A percentile compares a stretch with the other conserved stretches of the same genome.
phyloP scores from a whole-genome alignment of 1,140 invertebrate genomes.

The Chlorops oryzae region DNA sequence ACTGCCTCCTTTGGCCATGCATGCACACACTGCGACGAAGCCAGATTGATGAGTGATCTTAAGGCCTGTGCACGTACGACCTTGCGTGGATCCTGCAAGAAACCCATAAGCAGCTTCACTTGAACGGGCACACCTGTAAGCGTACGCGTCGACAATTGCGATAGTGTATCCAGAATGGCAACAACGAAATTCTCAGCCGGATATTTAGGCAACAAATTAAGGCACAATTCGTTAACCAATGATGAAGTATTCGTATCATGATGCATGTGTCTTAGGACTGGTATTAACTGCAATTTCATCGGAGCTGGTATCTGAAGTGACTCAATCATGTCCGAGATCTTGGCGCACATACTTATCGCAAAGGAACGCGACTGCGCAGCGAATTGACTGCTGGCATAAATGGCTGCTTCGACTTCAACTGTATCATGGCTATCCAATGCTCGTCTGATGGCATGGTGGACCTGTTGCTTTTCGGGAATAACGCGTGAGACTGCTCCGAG shows the following conservation, averaged over 20 bases:
- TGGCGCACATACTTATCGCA: conserved; percentile 93
- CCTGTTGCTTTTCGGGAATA: conserved; percentile 87
- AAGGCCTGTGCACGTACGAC: conserved; percentile 70
- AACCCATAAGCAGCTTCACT: conserved; percentile 56
- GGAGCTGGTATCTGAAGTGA: conserved; percentile 85
- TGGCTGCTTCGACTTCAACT: conserved; percentile 92
- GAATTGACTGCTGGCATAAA: conserved; percentile 90
- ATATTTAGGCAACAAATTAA: conserved; percentile 76
- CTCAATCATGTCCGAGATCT: conserved; percentile 92
- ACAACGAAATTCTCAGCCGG: conserved; percentile 82
- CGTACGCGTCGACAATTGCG: conserved; percentile 80
- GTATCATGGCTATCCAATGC: conserved; percentile 91
- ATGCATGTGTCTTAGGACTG: conserved; percentile 90
- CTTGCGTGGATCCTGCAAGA: conserved; percentile 56
- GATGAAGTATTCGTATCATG: conserved; percentile 79
- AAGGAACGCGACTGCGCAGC: conserved; percentile 88
- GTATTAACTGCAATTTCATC: conserved; percentile 84
- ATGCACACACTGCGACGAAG: conserved; percentile 67
- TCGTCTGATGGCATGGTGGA: conserved; percentile 88
- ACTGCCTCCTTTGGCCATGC: conserved; percentile 72
- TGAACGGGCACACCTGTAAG: conserved; percentile 85
- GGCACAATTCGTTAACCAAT: conserved; percentile 75
- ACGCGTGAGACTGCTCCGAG: conserved; percentile 87
- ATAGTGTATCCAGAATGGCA: conserved; percentile 80
- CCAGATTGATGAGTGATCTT: conserved; percentile 67